These are phyloP conservation scores for Hirtodrosophila trivittata DNA, from an alignment of 2,888 invertebrate species.

Conservation along the genomic window DNA sequence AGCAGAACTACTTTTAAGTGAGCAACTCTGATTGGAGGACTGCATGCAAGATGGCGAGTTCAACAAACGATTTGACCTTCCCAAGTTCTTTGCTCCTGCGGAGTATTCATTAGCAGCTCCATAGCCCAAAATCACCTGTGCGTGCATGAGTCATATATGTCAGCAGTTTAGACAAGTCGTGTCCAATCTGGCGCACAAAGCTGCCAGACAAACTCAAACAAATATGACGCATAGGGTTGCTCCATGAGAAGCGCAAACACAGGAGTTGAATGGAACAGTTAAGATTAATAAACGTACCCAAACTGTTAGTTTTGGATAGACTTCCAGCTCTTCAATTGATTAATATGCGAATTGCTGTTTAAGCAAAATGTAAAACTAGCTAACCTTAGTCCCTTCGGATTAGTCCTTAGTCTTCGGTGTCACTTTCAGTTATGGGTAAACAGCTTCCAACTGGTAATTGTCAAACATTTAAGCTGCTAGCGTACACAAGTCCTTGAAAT, in stretches of 20 bases:
- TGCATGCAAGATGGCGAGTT: conserved; percentile 11
- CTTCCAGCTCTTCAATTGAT: conserved; percentile 12
- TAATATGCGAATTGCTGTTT: conserved; percentile 1
- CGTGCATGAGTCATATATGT: conserved; percentile 25
- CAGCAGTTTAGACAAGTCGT: conserved; percentile 27
- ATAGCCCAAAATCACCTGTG: conserved; percentile 26
- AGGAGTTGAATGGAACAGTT: conserved; percentile 10
- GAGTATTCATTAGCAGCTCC: not conserved
- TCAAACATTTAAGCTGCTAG: conserved; percentile 48
- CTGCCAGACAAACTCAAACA: conserved; percentile 21
- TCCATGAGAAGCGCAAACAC: conserved; percentile 1
- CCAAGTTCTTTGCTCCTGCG: not conserved
- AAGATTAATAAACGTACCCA: not conserved
- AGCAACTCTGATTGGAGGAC: not conserved
- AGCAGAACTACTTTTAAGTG: too few relatives aligned
- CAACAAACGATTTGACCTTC: conserved; percentile 14
- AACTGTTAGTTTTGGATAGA: not conserved
- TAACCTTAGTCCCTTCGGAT: conserved; percentile 5
- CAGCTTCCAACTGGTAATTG: conserved; percentile 41
- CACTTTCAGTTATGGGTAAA: conserved; percentile 31
- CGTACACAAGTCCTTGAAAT: conserved; percentile 42
- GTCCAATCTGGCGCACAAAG: conserved; percentile 30
- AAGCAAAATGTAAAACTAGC: conserved; percentile 4
- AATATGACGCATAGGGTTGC: conserved; percentile 11
- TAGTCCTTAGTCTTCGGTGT: conserved; percentile 8